Evolutionary conservation across 2,888 invertebrate species (phyloP), one percentile per base, ranked within the genome.

Genomic region (Netelia inedita): DNA sequence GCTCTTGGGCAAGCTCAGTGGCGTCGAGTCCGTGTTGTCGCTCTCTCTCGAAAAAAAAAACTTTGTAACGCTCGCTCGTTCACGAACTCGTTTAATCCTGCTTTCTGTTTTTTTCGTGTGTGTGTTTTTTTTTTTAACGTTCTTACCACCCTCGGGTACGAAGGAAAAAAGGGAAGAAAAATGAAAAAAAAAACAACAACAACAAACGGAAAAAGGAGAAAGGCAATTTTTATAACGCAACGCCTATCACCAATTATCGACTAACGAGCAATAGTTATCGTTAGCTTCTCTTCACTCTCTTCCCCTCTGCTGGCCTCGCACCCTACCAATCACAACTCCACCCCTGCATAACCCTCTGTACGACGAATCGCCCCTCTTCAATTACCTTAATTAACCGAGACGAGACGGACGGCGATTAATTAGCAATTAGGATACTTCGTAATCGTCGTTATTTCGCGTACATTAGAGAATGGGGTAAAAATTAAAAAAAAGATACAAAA

Each of bases 1-100:
- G 83, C 83, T 79, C 78, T 78, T 59, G 63, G 63, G 79, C 46
- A 14, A 75, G 78, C 85, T 61, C 87, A 86, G 46, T 86, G 86
- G 87, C 87, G 87, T 87, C 74, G 83, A 81, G 65, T 55, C 28
- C 28, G 28, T 28, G 28, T 28, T 28, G 28, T 28, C 28, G 82
- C 69, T 46, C 53, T 28, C 28, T 79, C 69, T 46, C 53, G 28
- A n/a, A 19, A 53, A 11, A 75, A 66, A 59, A 75, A 85, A 81
- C 55, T 73, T 55, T 23, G 8, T 23, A 23, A 50, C 16, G 19
- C 19, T 66, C 28, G 3, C 28, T 28, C 28, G 28, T 28, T 28
- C 28, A 5, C 28, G 28, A 23, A 57, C 41, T 10, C 53, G 11
- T 50, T 69, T 43, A n/a, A 41, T 35, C 11, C 21, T 41, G n/a